Evolutionary conservation across 2,888 invertebrate genomes (phyloP), one percentile per base, ranked within the genome.

Genomic region (Pimpla rufipes): DNA sequence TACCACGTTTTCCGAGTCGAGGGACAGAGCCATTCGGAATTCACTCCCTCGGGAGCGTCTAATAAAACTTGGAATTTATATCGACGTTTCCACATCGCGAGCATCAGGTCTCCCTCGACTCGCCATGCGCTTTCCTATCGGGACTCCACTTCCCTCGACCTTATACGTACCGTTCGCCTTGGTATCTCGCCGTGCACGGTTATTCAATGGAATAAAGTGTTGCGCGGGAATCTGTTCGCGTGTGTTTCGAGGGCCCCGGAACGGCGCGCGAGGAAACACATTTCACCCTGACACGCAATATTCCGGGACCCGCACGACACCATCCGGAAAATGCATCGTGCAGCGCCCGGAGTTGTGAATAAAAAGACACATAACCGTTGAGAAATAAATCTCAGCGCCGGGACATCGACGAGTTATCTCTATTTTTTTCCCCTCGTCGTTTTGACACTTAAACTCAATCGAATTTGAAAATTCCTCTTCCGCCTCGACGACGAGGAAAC

Each of bases 21-120:
- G 18, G 18, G 52, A 55, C 62, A 18, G 35, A 42, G 68, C 29
- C 45, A 64, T 82, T 52, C 45, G 59, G 47, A 45, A 47, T 64
- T 73, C 35, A 70, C 64, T 62, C 35, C 68, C 57, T 21, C 59
- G 47, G 45, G 59, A 18, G 35, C 18, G 29, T 62, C 79, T 79
- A 59, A 79, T 79, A 83, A 83, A 83, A 76, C 64, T 75, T 79
- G 79, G 79, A 83, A 83, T 83, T 83, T 79, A 83, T 75, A 83
- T 83, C 75, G 79, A 75, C 70, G 55, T 79, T 79, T 71, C 66
- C 50, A 71, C 82, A 57, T 79, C 62, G 71, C 45, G 40, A 79
- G 66, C 40, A 66, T 70, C 52, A 68, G 57, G 64, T 35, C n/a
- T 35, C n/a, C 40, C 13, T 50, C 42, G 55, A 40, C 45, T 50